phyloP scores from a whole-genome alignment of 2,888 invertebrate species.

The Julus scandinavius region DNA sequence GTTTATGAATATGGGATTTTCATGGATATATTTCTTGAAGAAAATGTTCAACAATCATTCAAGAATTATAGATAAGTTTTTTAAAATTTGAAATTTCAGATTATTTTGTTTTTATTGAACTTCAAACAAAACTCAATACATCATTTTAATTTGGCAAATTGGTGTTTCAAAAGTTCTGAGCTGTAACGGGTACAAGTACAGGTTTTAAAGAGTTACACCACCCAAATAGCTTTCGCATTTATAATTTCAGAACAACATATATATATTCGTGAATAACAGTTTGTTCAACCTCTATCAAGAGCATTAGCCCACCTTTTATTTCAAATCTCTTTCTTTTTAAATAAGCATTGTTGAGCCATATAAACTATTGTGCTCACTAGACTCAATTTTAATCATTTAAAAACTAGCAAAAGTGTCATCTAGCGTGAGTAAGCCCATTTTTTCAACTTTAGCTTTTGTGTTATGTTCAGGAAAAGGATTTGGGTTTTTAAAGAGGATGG shows the following conservation, averaged over 20 bases:
- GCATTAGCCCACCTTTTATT: background rate
- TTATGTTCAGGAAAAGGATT: background rate
- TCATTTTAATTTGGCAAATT: too few species aligned
- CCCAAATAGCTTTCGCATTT: background rate
- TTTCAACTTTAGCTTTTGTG: background rate
- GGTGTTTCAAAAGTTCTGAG: background rate
- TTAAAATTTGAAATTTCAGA: too few species aligned
- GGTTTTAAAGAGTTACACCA: background rate
- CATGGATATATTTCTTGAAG: too few species aligned
- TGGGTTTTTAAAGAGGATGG: background rate
- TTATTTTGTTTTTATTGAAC: background rate
- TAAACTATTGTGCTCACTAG: background rate
- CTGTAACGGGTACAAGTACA: too few species aligned
- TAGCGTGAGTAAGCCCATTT: constrained; percentile 15
- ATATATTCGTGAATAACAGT: background rate
- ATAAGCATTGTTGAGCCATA: background rate
- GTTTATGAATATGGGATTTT: too few species aligned
- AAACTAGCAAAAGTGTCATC: constrained; percentile 18
- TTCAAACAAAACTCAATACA: background rate
- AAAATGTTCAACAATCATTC: too few species aligned
- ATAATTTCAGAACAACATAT: background rate
- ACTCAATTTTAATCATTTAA: background rate
- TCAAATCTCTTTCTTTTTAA: background rate
- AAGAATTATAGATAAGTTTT: too few species aligned
- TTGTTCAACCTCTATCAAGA: constrained; percentile 6